These are phyloP conservation scores for Bovichtus variegatus DNA, from an alignment of 2,797 vertebrate species.

Conservation along the genomic window DNA sequence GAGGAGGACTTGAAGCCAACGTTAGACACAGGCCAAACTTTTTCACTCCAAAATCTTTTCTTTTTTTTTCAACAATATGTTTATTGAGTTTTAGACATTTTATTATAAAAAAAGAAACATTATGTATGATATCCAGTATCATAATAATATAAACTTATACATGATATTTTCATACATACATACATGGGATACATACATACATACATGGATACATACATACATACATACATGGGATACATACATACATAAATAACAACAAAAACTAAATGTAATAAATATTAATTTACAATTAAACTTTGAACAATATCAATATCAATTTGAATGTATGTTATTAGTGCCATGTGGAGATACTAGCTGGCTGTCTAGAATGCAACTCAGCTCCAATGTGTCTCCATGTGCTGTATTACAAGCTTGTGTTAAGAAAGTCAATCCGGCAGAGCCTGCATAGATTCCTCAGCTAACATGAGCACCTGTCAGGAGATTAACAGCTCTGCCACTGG, in stretches of 20 bases:
- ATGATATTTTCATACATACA: too few relatives aligned
- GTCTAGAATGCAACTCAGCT: constrained; percentile 41
- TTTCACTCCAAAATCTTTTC: background rate
- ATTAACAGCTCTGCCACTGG: constrained; percentile 65
- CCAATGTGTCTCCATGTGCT: constrained; percentile 31
- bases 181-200: too few relatives aligned
- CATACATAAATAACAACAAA: too few relatives aligned
- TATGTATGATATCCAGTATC: too few relatives aligned
- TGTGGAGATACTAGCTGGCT: constrained; percentile 1
- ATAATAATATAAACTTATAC: too few relatives aligned
- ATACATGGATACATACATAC: too few relatives aligned
- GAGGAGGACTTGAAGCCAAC: background rate
- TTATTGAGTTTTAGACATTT: too few relatives aligned
- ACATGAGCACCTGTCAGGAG: constrained; percentile 79
- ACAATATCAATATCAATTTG: background rate
- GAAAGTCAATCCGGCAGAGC: constrained; percentile 59
- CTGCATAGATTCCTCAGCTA: constrained; percentile 62
- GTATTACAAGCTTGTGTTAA: constrained; percentile 53
- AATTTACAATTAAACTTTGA: background rate
- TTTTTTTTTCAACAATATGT: too few relatives aligned
- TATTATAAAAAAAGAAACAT: too few relatives aligned
- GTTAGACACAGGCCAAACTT: background rate
- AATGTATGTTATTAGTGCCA: constrained; percentile 10
- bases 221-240: too few relatives aligned
- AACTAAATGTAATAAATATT: too few relatives aligned